phyloP scores from a whole-genome alignment of 1,140 invertebrate species.

The Cyclina sinensis region DNA sequence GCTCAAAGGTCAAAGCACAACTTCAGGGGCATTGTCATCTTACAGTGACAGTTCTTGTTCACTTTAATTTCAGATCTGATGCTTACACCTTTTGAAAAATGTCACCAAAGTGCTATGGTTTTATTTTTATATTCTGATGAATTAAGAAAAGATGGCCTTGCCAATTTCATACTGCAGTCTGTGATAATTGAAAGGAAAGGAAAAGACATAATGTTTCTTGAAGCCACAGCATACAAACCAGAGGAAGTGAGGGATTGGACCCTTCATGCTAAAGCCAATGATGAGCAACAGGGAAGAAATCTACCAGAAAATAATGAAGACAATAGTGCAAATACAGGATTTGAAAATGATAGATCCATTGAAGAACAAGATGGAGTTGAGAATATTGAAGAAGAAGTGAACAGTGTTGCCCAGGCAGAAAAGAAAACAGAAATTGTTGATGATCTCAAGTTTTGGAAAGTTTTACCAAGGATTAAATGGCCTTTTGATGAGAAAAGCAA shows the following conservation, averaged over 20 bases:
- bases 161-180: neutral
- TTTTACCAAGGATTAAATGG: constrained; percentile 14
- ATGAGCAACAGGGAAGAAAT: neutral
- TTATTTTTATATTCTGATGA: constrained; percentile 3
- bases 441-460: constrained; percentile 12
- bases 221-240: neutral
- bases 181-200: neutral
- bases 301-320: neutral
- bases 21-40: no score
- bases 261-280: neutral
- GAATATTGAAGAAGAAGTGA: neutral
- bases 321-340: neutral
- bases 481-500: neutral
- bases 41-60: no score
- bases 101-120: neutral
- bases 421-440: neutral
- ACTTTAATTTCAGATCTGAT: constrained; percentile 25
- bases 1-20: no score
- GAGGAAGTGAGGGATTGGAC: neutral
- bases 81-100: neutral
- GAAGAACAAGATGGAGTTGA: neutral
- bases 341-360: neutral
- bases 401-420: neutral
- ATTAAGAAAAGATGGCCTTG: neutral
- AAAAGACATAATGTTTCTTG: constrained; percentile 20